Conservation (phyloP, 1,140 invertebrate species). For the Metaphire vulgaris region DNA sequence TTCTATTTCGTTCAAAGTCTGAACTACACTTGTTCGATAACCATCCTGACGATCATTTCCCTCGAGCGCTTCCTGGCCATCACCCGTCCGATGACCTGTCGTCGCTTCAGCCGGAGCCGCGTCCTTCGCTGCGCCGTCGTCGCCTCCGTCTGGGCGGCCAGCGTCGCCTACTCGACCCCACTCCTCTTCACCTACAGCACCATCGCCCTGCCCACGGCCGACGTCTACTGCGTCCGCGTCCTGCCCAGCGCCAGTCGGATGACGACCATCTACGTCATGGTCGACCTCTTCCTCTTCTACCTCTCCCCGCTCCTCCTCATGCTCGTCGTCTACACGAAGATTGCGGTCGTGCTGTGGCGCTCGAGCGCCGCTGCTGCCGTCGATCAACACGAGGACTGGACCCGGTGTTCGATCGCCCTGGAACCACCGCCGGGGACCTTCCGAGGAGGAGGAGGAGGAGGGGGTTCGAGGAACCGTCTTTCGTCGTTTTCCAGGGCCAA, state of each 20-base stretch:
- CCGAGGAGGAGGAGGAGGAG: too few species aligned
- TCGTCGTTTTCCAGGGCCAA: neutral
- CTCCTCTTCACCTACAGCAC: conserved; percentile 23
- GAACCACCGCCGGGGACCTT: neutral
- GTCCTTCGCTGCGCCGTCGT: conserved; percentile 9
- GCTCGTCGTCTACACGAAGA: conserved; percentile 74
- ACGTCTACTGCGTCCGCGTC: neutral
- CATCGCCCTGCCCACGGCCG: neutral
- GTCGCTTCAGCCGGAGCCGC: conserved; percentile 28
- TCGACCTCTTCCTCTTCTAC: conserved; percentile 59
- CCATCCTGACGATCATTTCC: conserved; percentile 57
- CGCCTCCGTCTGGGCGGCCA: conserved; percentile 13
- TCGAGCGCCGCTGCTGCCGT: conserved; percentile 1
- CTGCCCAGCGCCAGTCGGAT: neutral
- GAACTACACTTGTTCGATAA: conserved; percentile 43
- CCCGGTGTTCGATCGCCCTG: too few species aligned
- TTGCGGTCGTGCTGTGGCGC: conserved; percentile 55
- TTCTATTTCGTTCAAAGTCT: conserved; percentile 46
- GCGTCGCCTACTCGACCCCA: conserved; percentile 9
- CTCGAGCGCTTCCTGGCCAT: conserved; percentile 72
- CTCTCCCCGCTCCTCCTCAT: conserved; percentile 72
- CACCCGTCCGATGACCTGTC: conserved; percentile 61
- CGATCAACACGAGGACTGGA: too few species aligned
- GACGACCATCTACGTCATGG: conserved; percentile 25
- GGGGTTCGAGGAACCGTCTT: neutral